Evolutionary conservation across 2,888 invertebrate genomes (phyloP).

Genomic region (Trichacis sp.): DNA sequence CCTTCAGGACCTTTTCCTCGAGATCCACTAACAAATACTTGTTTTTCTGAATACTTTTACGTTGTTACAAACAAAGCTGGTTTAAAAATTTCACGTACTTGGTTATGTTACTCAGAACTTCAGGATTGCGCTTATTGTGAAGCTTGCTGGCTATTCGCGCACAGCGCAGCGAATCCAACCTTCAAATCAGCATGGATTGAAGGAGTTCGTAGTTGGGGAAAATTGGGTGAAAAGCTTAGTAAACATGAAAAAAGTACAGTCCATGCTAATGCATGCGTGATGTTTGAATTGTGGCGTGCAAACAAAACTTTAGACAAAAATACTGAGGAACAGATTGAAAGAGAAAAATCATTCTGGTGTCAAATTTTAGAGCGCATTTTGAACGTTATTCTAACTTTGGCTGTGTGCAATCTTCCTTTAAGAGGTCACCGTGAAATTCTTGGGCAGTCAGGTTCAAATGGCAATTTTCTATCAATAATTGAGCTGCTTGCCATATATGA

Average conservation of each 20-base stretch:
- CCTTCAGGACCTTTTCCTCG: conserved; percentile 20
- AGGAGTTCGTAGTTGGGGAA: conserved; percentile 24
- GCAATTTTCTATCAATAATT: conserved; percentile 44
- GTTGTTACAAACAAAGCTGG: conserved; percentile 13
- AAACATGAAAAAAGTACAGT: conserved; percentile 30
- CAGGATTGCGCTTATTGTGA: conserved; percentile 36
- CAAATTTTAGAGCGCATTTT: conserved; percentile 38
- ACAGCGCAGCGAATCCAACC: conserved; percentile 16
- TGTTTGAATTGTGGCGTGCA: conserved; percentile 14
- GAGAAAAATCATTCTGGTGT: conserved; percentile 36
- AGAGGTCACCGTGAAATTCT: conserved; percentile 34
- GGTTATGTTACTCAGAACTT: conserved; percentile 37
- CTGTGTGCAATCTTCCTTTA: conserved; percentile 38
- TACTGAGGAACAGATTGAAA: conserved; percentile 24
- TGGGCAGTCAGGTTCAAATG: conserved; percentile 21
- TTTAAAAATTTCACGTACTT: conserved; percentile 24
- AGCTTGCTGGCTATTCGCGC: conserved; percentile 42
- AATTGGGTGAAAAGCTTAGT: conserved; percentile 30
- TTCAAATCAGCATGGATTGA: conserved; percentile 29
- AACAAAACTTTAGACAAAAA: conserved; percentile 34
- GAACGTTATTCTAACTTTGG: conserved; percentile 36
- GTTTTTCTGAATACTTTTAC: conserved; percentile 20
- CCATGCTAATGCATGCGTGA: conserved; percentile 19
- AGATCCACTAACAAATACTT: conserved; percentile 7
- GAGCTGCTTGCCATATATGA: conserved; percentile 42